phyloP scores from a whole-genome alignment of 2,113 vertebrate species.

The Malurus alboscapulatus region DNA sequence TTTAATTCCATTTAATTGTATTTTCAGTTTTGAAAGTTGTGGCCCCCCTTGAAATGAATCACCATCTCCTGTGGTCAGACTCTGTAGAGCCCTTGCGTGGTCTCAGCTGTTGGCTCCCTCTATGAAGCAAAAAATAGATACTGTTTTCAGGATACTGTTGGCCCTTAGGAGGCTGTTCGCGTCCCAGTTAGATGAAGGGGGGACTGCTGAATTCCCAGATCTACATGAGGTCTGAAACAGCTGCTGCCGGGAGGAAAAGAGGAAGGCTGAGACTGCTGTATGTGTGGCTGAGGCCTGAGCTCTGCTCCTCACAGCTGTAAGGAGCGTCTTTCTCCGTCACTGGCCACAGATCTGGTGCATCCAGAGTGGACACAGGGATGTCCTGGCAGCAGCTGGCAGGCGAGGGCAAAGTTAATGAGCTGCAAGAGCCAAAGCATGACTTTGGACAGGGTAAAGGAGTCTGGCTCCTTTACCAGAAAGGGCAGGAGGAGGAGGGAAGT shows the following conservation, averaged over 20 bases:
- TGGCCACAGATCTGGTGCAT: not conserved
- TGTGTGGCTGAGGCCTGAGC: not conserved
- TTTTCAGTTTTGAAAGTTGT: not conserved
- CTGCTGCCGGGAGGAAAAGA: not conserved
- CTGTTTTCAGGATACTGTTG: not conserved
- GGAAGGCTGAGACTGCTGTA: fast-evolving
- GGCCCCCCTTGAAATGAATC: not conserved
- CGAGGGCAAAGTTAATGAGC: fast-evolving
- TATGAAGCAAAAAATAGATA: not conserved
- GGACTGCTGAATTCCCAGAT: not conserved
- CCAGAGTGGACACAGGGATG: not conserved
- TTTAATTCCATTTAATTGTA: constrained; percentile 11
- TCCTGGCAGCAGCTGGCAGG: not conserved
- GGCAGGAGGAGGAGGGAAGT: not conserved
- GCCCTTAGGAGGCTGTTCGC: not conserved
- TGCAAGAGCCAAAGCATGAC: not conserved
- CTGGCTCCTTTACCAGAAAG: not conserved
- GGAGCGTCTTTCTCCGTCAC: not conserved
- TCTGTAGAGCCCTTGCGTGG: not conserved
- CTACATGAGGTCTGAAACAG: not conserved
- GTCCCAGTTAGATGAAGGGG: not conserved
- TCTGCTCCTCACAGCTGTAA: not conserved
- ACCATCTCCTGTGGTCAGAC: not conserved
- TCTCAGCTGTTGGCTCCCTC: not conserved
- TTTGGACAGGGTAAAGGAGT: not conserved